These are phyloP conservation scores for Geotrypetes seraphini DNA, from an alignment of 2,797 vertebrate genomes.

Conservation along the genomic window DNA sequence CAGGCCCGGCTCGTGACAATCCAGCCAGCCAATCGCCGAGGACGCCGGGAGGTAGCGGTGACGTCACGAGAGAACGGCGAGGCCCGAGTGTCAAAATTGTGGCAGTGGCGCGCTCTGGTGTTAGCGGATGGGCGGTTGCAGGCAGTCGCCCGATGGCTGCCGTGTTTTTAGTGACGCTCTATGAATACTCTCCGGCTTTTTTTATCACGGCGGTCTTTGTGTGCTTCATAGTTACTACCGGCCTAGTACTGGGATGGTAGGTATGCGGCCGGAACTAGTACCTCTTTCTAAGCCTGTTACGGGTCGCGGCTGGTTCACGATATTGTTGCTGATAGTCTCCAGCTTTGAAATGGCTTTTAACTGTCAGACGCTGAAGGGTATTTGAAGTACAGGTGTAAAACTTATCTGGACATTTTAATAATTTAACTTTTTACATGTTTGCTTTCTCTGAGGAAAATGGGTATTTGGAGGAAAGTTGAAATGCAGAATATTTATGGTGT, in stretches of 20 bases:
- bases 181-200: conserved; percentile 85
- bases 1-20: background rate
- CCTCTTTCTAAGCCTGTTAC: rapidly evolving
- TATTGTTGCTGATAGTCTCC: too few species aligned
- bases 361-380: background rate
- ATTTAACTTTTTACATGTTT: too few species aligned
- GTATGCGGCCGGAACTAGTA: conserved; percentile 16
- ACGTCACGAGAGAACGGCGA: too few species aligned
- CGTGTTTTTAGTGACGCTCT: conserved; percentile 74
- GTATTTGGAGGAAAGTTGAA: too few species aligned
- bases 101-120: rapidly evolving
- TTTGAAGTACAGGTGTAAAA: too few species aligned
- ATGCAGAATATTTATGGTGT: too few species aligned
- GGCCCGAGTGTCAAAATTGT: rapidly evolving
- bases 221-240: conserved; percentile 85
- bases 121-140: background rate
- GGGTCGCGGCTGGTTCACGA: background rate
- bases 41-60: too few species aligned
- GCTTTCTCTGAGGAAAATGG: too few species aligned
- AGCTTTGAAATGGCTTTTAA: rapidly evolving
- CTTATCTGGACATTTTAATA: too few species aligned
- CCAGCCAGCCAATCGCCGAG: background rate
- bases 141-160: conserved; percentile 58
- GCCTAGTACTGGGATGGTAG: conserved; percentile 83
- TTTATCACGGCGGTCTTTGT: conserved; percentile 78